phyloP scores from a whole-genome alignment of 1,140 invertebrate species.

The Mercenaria mercenaria region DNA sequence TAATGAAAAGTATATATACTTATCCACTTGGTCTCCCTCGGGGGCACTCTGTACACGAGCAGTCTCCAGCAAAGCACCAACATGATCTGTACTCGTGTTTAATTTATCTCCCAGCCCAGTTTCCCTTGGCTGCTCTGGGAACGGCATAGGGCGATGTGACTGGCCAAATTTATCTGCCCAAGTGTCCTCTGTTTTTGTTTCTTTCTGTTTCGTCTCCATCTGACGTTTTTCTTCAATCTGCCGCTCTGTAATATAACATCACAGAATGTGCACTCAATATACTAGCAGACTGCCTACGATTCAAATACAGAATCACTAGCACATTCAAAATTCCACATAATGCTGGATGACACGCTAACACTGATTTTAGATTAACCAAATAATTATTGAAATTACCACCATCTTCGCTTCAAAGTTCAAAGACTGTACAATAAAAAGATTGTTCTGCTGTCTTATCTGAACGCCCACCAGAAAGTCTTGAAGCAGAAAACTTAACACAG shows the following conservation, averaged over 20 bases:
- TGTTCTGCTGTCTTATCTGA: too few relatives aligned
- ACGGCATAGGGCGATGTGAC: constrained; percentile 20
- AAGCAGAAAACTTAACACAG: too few relatives aligned
- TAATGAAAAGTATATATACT: not conserved
- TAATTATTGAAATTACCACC: too few relatives aligned
- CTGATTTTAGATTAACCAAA: too few relatives aligned
- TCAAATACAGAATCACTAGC: too few relatives aligned
- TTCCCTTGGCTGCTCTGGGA: constrained; percentile 37
- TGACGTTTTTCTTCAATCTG: constrained; percentile 79
- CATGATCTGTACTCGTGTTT: constrained; percentile 33
- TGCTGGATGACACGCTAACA: too few relatives aligned
- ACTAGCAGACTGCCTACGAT: too few relatives aligned
- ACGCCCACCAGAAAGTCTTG: too few relatives aligned
- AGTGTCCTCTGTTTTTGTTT: constrained; percentile 63
- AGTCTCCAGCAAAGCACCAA: not conserved
- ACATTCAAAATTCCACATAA: too few relatives aligned
- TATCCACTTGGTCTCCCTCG: not conserved
- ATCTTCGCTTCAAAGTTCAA: too few relatives aligned
- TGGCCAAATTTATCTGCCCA: constrained; percentile 79
- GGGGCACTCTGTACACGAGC: constrained; percentile 30
- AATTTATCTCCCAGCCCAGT: not conserved
- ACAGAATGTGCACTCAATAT: not conserved
- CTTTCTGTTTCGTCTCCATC: constrained; percentile 69
- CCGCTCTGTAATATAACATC: constrained; percentile 67
- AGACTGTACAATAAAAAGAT: too few relatives aligned